phyloP scores from a whole-genome alignment of 2,113 vertebrate species.

The Semicossyphus pulcher region DNA sequence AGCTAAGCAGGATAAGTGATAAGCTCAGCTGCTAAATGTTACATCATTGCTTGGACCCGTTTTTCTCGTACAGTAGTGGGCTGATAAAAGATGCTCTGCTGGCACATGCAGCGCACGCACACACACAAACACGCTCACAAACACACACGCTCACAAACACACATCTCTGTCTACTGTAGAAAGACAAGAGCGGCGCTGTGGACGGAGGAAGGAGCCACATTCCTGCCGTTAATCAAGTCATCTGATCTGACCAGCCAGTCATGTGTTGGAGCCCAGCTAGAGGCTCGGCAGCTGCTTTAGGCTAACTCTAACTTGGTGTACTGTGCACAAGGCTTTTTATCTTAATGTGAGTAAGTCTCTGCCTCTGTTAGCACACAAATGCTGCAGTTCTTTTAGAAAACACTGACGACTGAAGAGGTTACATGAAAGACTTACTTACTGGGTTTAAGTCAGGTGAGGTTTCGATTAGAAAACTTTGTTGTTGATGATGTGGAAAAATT shows the following conservation, averaged over 20 bases:
- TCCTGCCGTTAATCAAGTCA: constrained; percentile 79
- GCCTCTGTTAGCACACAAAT: background rate
- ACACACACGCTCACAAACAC: background rate
- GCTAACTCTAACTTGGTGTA: constrained; percentile 39
- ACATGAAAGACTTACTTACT: too few relatives aligned
- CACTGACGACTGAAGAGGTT: too few relatives aligned
- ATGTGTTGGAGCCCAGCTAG: constrained; percentile 62
- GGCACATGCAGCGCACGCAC: constrained; percentile 23
- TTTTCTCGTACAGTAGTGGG: constrained; percentile 49
- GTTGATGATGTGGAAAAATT: background rate
- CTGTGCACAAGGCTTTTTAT: constrained; percentile 5
- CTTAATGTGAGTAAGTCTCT: background rate
- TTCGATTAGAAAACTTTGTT: background rate
- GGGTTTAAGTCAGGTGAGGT: background rate
- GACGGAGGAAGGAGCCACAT: constrained; percentile 68
- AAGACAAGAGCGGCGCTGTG: constrained; percentile 50
- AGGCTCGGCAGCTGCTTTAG: constrained; percentile 49
- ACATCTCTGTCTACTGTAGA: constrained; percentile 9
- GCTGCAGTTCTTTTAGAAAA: rapidly evolving
- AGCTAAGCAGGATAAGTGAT: constrained; percentile 37
- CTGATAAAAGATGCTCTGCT: constrained; percentile 56
- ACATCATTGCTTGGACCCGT: constrained; percentile 50
- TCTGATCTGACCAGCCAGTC: constrained; percentile 77
- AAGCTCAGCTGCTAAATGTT: constrained; percentile 50
- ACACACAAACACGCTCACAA: background rate